Conservation (phyloP, 64 coral and sea anemone genomes). For the Acropora yongei region DNA sequence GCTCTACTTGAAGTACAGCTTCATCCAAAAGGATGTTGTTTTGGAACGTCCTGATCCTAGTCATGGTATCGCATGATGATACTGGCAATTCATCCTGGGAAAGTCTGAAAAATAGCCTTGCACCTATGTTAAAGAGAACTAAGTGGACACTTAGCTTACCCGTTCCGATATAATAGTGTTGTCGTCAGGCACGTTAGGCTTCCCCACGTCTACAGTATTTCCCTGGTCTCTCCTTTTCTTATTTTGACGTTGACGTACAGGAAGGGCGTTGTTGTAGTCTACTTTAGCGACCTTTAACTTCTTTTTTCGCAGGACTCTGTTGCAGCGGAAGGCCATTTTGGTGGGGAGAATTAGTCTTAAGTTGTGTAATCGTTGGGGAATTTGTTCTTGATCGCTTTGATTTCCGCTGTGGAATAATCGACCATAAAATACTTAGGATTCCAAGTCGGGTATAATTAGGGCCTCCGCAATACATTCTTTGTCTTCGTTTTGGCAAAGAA, state of each 20-base stretch:
- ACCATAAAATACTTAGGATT: conserved; percentile 27
- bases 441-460: conserved; percentile 1
- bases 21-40: no score
- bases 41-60: no score
- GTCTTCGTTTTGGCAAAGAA: conserved; percentile 27
- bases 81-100: no score
- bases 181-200: neutral
- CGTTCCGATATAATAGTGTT: neutral
- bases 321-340: neutral
- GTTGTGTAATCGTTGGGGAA: neutral
- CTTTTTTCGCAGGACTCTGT: conserved; percentile 30
- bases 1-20: no score
- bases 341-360: no score
- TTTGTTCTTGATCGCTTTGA: conserved; percentile 1
- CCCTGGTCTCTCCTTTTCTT: neutral
- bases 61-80: no score
- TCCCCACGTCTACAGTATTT: no score
- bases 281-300: conserved; percentile 8
- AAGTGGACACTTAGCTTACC: neutral
- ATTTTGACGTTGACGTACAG: conserved; percentile 16
- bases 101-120: no score
- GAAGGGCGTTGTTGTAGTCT: conserved; percentile 26
- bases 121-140: no score
- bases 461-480: conserved; percentile 15
- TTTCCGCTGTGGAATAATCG: conserved; percentile 40